Base-by-base conservation (phyloP, 2,797 vertebrate genomes). In the Acanthopagrus latus region DNA sequence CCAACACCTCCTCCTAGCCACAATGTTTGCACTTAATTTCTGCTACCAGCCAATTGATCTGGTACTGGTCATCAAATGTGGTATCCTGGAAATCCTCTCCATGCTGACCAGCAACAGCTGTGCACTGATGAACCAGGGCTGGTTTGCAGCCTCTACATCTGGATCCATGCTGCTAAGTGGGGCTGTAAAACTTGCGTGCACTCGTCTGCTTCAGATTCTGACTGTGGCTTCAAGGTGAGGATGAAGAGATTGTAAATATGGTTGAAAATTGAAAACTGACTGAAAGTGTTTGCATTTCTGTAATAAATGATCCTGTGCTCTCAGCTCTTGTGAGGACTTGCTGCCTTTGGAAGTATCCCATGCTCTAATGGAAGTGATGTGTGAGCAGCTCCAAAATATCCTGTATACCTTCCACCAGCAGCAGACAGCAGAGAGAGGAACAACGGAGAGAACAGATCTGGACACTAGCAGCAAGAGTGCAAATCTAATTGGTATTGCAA, bases 291-390 rank as follows among this genome's bases (percentile, higher is more conserved):
- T 50, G 29, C 7, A 55, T 72, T 47, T 74, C 16, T n/a, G 13
- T 73, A 46, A 66, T 18, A 68, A 55, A 58, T 64, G 43, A 7
- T 68, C 55, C 13, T 85, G 12, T 77, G 21, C 56, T 70, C 46
- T 41, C 75, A 96, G 96, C 86, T 95, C 93, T 41, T 96, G 92
- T 88, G 96, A 96, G 78, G 94, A 95, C 27, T 78, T 86, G 46
- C 88, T 96, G 59, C 95, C 95, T 1, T 27, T 93, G 27, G 95
- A 96, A 5, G 91, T 96, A 21, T 95, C 95, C 27, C 84, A 94
- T 55, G 92, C 94, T 25, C 84, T 96, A 17, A 96, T 96, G 95
- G 95, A 96, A 46, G 95, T 96, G 67, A 95, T 96, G 95, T 95
- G 93, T 62, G 91, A 95, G 75, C 96, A 96, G 82, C 93, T 96